Conservation (phyloP, 1,140 invertebrate genomes). For the Magallana angulata region DNA sequence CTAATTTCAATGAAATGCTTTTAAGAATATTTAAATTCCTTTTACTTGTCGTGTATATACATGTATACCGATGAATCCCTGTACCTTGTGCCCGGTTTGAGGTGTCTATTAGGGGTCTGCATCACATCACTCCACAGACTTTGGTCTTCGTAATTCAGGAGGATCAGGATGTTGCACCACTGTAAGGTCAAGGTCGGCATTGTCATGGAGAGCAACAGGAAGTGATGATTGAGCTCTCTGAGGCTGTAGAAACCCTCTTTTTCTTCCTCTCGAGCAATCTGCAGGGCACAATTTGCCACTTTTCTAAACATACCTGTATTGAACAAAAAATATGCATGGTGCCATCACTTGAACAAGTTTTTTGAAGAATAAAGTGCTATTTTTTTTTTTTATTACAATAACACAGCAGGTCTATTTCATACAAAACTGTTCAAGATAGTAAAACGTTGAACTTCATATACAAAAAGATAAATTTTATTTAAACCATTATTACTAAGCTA, state of each 20-base stretch:
- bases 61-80: conserved; percentile 24
- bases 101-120: conserved; percentile 77
- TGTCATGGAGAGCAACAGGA: conserved; percentile 80
- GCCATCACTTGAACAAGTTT: background rate
- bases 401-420: no score
- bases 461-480: no score
- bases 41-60: no score
- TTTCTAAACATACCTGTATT: conserved; percentile 82
- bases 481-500: no score
- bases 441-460: no score
- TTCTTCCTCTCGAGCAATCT: conserved; percentile 79
- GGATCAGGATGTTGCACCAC: conserved; percentile 86
- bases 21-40: no score
- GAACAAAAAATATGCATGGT: conserved; percentile 2
- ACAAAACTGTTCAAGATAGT: no score
- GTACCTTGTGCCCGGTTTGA: conserved; percentile 72
- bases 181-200: conserved; percentile 85
- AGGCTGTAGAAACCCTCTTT: conserved; percentile 75
- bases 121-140: conserved; percentile 84
- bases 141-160: conserved; percentile 84
- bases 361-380: background rate
- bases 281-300: conserved; percentile 83
- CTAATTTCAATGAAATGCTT: no score
- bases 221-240: conserved; percentile 81
- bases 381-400: background rate